Conservation (phyloP, 2,797 vertebrate genomes). For the Characodon lateralis region DNA sequence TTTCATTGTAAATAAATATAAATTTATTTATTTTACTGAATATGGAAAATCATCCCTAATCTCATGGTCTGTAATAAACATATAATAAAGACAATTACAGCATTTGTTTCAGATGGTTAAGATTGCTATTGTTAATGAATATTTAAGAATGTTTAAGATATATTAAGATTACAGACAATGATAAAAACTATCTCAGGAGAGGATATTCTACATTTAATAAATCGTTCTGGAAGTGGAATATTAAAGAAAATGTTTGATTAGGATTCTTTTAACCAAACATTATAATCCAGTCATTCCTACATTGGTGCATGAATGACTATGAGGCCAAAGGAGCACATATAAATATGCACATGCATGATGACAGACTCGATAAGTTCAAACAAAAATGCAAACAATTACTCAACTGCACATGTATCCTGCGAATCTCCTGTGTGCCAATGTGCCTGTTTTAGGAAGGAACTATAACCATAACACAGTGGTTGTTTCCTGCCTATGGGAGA, state of each 20-base stretch:
- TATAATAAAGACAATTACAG: too few relatives aligned
- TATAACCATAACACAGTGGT: slow-evolving; percentile 67
- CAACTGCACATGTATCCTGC: slow-evolving; percentile 53
- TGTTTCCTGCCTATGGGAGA: slow-evolving; percentile 66
- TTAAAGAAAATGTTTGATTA: neutral
- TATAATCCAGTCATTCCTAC: neutral
- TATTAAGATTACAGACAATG: neutral
- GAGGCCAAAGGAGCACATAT: neutral
- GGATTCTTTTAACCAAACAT: neutral
- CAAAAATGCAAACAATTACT: slow-evolving; percentile 18
- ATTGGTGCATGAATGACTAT: accelerated
- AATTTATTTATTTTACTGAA: neutral
- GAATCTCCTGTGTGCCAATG: slow-evolving; percentile 71
- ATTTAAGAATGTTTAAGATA: neutral
- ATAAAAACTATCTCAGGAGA: neutral
- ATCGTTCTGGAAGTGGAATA: neutral
- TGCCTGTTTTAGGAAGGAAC: slow-evolving; percentile 71
- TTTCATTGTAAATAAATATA: neutral
- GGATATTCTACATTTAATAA: neutral
- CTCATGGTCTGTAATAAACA: too few relatives aligned
- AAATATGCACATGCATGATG: neutral
- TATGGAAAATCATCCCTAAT: neutral
- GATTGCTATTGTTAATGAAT: neutral
- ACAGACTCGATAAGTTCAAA: neutral
- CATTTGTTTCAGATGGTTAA: too few relatives aligned